phyloP scores from a whole-genome alignment of 2,797 vertebrate species.

The Melanotaenia pygmaea region DNA sequence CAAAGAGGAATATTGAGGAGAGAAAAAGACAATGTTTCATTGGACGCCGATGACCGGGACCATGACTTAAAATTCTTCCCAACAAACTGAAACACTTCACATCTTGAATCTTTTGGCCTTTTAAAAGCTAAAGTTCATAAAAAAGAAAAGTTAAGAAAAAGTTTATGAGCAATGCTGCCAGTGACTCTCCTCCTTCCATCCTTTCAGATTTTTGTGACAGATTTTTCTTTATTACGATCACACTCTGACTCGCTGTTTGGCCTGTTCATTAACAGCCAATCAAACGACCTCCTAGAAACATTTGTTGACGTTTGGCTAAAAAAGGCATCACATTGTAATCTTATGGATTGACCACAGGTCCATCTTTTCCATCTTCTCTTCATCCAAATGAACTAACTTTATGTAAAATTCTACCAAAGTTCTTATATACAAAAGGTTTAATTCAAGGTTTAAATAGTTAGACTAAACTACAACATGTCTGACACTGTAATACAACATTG shows the following conservation, averaged over 20 bases:
- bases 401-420: not conserved
- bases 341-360: too few relatives aligned
- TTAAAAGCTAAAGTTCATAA: not conserved
- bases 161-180: not conserved
- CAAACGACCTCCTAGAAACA: not conserved
- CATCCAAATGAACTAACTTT: not conserved
- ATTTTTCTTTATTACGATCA: too few relatives aligned
- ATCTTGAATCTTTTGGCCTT: not conserved
- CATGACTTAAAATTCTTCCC: constrained; percentile 8
- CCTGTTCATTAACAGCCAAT: not conserved
- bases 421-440: not conserved
- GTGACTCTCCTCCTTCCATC: not conserved
- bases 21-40: constrained; percentile 1
- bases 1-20: constrained; percentile 92
- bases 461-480: too few relatives aligned
- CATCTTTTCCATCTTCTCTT: not conserved
- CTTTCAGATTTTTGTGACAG: not conserved
- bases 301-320: too few relatives aligned
- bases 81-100: constrained; percentile 12
- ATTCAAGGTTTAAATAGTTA: not conserved
- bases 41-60: constrained; percentile 12
- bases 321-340: too few relatives aligned
- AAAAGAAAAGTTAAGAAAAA: not conserved
- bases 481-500: too few relatives aligned
- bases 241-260: too few relatives aligned